These are phyloP conservation scores for Porites australiensis DNA, from an alignment of 64 coral and sea anemone genomes.

Conservation along the genomic window DNA sequence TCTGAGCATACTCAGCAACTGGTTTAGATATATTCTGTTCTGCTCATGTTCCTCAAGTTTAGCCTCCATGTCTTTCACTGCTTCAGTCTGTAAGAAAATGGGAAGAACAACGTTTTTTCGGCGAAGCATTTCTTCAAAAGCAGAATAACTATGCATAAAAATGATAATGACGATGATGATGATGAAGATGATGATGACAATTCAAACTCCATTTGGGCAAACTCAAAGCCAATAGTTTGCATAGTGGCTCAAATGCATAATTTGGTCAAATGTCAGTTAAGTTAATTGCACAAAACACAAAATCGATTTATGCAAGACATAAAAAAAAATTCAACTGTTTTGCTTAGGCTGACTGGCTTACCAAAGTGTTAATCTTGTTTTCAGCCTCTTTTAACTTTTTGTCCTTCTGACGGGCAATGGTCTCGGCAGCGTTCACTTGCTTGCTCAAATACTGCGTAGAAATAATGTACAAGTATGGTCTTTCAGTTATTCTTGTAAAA, in stretches of 20 bases:
- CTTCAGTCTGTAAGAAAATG: constrained; percentile 67
- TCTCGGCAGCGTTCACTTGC: constrained; percentile 71
- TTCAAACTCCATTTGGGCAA: too few species aligned
- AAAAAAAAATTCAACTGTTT: neutral
- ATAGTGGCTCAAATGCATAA: too few species aligned
- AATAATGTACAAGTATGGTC: neutral
- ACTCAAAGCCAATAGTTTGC: too few species aligned
- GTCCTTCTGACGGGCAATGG: constrained; percentile 66
- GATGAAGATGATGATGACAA: too few species aligned
- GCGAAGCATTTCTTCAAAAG: neutral
- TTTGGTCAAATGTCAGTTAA: neutral
- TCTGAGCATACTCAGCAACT: constrained; percentile 76
- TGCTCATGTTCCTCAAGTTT: constrained; percentile 83
- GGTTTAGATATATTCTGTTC: constrained; percentile 71
- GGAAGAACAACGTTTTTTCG: neutral
- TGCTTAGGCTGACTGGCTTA: neutral
- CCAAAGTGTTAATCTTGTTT: constrained; percentile 82
- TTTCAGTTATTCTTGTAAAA: too few species aligned
- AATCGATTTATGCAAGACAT: neutral
- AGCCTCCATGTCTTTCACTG: constrained; percentile 80
- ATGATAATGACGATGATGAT: too few species aligned
- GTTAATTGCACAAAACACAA: neutral
- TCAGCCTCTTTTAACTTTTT: constrained; percentile 67
- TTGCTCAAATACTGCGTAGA: constrained; percentile 69
- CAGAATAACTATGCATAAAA: neutral